Percentiles rank a stretch among this genome's conserved stretches.
These are phyloP conservation scores for Drosophila hamatofila DNA, from an alignment of 2,888 invertebrate species.

Conservation along the genomic window DNA sequence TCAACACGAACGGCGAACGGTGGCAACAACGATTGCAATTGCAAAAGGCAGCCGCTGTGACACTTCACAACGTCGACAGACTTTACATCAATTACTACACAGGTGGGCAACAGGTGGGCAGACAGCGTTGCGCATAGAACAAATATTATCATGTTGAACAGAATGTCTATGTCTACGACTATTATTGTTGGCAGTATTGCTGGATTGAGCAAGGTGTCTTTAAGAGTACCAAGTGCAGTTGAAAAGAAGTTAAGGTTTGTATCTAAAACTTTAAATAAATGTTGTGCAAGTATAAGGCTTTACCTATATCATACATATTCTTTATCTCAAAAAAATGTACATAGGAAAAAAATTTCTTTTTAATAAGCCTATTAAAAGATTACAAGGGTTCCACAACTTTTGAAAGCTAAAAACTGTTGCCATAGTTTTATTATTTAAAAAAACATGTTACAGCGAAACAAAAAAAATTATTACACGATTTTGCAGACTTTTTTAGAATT, in stretches of 20 bases:
- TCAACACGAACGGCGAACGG: constrained; percentile 32
- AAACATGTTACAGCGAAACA: background rate
- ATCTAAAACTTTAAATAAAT: background rate
- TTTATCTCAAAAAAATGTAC: background rate
- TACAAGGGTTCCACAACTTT: background rate
- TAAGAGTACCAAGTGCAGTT: background rate
- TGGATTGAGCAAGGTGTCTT: background rate
- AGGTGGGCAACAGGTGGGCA: constrained; percentile 63
- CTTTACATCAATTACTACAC: constrained; percentile 75
- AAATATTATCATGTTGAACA: constrained; percentile 25
- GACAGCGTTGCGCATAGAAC: constrained; percentile 3
- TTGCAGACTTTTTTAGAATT: background rate
- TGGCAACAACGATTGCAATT: constrained; percentile 20
- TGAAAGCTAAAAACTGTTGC: background rate
- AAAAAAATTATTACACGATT: background rate
- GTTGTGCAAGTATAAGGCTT: background rate
- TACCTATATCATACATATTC: too few relatives aligned
- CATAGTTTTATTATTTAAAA: background rate
- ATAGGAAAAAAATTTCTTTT: background rate
- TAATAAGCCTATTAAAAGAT: constrained; percentile 1
- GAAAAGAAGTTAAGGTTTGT: background rate
- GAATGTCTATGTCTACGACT: background rate
- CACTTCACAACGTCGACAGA: constrained; percentile 67
- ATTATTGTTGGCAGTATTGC: background rate
- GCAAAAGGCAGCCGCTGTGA: constrained; percentile 57